Evolutionary conservation across 1,140 invertebrate species (phyloP).

Genomic region (Paralvinella palmiformis): DNA sequence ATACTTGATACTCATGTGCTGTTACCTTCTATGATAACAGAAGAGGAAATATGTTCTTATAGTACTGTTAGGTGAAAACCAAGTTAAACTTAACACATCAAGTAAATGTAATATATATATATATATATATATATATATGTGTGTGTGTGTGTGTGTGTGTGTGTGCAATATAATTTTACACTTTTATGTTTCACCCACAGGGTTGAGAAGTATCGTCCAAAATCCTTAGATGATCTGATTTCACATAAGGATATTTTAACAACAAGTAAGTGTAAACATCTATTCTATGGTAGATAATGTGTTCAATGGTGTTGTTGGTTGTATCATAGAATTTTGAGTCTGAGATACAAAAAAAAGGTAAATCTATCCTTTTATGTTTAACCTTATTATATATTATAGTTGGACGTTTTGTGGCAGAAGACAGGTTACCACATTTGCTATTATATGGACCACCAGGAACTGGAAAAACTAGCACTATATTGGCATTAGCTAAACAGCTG

Average conservation of each 20-base stretch:
- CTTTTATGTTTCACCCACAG: too few species aligned
- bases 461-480: conserved; percentile 96
- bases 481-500: conserved; percentile 90
- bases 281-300: background rate
- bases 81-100: background rate
- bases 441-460: conserved; percentile 99
- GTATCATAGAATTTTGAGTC: background rate
- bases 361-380: background rate
- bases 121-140: background rate
- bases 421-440: conserved; percentile 89
- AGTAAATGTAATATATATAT: too few species aligned
- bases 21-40: too few species aligned
- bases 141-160: too few species aligned
- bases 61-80: too few species aligned
- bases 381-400: conserved; percentile 61
- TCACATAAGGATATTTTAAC: conserved; percentile 95
- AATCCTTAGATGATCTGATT: conserved; percentile 82
- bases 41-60: too few species aligned
- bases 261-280: conserved; percentile 69
- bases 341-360: background rate
- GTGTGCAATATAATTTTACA: too few species aligned
- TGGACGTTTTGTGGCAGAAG: conserved; percentile 83
- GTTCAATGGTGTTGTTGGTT: background rate
- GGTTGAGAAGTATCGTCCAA: conserved; percentile 98
- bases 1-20: too few species aligned